phyloP scores from a whole-genome alignment of 2,113 vertebrate genomes.

The Corythornis madagascariensis region DNA sequence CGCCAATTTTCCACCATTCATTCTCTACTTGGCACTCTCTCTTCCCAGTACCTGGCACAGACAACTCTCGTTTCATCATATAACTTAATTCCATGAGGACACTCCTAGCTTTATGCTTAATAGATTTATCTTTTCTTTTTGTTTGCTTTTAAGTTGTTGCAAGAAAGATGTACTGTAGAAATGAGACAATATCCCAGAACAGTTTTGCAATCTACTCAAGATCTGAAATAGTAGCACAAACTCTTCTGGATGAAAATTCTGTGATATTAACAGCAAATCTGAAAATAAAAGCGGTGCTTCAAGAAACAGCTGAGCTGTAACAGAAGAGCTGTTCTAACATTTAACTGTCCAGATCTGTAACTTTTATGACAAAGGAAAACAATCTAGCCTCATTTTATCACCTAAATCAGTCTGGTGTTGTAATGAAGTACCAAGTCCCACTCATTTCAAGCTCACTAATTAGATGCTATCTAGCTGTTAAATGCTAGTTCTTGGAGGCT shows the following conservation, averaged over 20 bases:
- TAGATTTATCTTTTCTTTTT: constrained; percentile 7
- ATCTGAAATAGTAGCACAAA: not conserved
- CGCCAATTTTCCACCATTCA: constrained; percentile 28
- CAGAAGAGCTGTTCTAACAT: not conserved
- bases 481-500: not conserved
- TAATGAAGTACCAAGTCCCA: not conserved
- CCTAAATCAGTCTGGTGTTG: not conserved
- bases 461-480: not conserved
- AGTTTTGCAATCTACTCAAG: not conserved
- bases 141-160: constrained; percentile 6
- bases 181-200: constrained; percentile 1
- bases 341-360: not conserved
- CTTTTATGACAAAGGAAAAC: not conserved
- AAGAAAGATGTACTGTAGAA: not conserved
- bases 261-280: not conserved
- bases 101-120: constrained; percentile 29
- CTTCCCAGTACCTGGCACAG: constrained; percentile 5
- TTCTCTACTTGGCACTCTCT: constrained; percentile 12
- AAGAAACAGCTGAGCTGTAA: not conserved
- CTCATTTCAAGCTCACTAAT: not conserved
- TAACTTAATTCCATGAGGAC: constrained; percentile 6
- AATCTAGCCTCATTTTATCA: not conserved
- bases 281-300: constrained; percentile 1
- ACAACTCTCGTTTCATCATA: not conserved
- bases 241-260: not conserved